A percentile compares a stretch with the other conserved stretches of the same genome.
Conservation (phyloP, 2,888 invertebrate genomes). For the Leucania comma region DNA sequence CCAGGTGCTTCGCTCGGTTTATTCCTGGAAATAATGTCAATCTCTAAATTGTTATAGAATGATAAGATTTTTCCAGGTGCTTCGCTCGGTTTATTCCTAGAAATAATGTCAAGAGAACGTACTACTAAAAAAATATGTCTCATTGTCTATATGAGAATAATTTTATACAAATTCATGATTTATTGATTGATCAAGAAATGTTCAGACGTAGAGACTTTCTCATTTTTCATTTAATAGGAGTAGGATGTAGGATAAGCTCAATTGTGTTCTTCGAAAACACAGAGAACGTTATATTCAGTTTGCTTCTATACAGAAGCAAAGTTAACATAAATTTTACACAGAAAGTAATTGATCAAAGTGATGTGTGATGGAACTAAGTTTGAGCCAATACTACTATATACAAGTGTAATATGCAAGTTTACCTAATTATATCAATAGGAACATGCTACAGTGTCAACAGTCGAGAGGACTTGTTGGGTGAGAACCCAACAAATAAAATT, state of each 20-base stretch:
- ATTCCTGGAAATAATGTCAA: too few relatives aligned
- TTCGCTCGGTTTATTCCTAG: background rate
- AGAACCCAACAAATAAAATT: too few relatives aligned
- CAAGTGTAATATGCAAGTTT: too few relatives aligned
- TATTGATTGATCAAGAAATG: background rate
- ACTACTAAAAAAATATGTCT: fast-evolving
- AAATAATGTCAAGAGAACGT: background rate
- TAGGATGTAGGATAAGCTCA: too few relatives aligned
- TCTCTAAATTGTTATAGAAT: background rate
- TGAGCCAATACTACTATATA: background rate
- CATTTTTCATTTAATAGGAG: too few relatives aligned
- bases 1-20: too few relatives aligned
- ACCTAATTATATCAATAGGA: background rate
- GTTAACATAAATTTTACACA: background rate
- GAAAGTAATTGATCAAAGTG: constrained; percentile 4
- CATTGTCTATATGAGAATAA: background rate
- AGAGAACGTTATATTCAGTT: too few relatives aligned
- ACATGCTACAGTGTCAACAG: background rate
- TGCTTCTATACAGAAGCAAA: background rate
- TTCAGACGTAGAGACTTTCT: too few relatives aligned
- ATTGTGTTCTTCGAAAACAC: too few relatives aligned
- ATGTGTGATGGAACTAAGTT: background rate
- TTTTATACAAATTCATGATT: background rate
- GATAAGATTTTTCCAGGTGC: background rate
- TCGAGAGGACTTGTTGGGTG: too few relatives aligned